Evolutionary conservation across 2,888 invertebrate species (phyloP).

Genomic region (Xylophagus ater): DNA sequence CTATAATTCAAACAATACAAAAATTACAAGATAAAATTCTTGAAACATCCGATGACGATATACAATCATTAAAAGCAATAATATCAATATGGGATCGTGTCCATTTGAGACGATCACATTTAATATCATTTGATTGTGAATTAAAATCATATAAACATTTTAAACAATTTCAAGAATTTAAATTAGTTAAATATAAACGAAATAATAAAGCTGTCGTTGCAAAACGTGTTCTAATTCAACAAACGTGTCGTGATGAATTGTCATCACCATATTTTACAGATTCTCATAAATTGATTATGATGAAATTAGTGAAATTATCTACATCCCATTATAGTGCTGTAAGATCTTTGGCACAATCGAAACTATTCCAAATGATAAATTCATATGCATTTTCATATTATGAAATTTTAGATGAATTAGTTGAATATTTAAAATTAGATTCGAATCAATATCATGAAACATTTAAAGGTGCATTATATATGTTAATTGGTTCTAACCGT

Average conservation of each 20-base stretch:
- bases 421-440: conserved; percentile 50
- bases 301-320: conserved; percentile 39
- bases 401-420: conserved; percentile 49
- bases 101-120: conserved; percentile 14
- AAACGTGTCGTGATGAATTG: conserved; percentile 17
- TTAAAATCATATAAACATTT: conserved; percentile 54
- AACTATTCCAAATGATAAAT: conserved; percentile 50
- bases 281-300: conserved; percentile 48
- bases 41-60: conserved; percentile 62
- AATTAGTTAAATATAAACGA: conserved; percentile 48
- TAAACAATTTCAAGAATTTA: conserved; percentile 51
- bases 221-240: conserved; percentile 42
- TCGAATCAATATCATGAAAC: conserved; percentile 52
- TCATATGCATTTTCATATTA: conserved; percentile 61
- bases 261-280: conserved; percentile 41
- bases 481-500: conserved; percentile 37
- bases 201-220: conserved; percentile 52
- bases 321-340: conserved; percentile 31
- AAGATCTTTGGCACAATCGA: conserved; percentile 54
- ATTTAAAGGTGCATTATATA: conserved; percentile 68
- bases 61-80: conserved; percentile 53
- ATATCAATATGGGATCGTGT: conserved; percentile 38
- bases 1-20: conserved; percentile 48
- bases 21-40: conserved; percentile 55
- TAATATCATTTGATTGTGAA: conserved; percentile 45